Evolutionary conservation across 2,888 invertebrate species (phyloP).

Genomic region (Allygus modestus): DNA sequence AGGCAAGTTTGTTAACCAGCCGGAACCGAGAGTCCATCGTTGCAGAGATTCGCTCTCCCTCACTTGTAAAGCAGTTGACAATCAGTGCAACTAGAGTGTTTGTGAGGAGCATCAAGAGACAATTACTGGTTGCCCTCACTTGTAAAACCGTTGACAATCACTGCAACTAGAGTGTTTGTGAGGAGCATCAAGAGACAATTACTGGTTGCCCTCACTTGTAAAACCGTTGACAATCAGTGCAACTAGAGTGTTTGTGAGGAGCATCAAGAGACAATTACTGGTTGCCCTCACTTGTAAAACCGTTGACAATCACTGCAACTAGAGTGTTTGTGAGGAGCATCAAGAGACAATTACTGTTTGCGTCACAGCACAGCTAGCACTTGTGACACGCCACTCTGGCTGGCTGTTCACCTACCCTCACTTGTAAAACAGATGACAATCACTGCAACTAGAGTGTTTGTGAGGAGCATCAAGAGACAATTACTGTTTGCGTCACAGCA

Average conservation of each 20-base stretch:
- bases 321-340: background rate
- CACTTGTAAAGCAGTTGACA: background rate
- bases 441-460: background rate
- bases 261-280: background rate
- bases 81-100: background rate
- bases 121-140: background rate
- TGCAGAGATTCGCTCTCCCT: too few species aligned
- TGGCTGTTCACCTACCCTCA: background rate
- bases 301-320: background rate
- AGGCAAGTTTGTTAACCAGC: too few species aligned
- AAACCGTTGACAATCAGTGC: background rate
- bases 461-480: background rate
- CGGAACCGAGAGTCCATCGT: too few species aligned
- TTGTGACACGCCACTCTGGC: background rate
- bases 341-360: background rate
- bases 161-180: background rate
- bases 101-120: background rate
- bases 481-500: background rate
- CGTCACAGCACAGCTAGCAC: too few species aligned
- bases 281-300: background rate
- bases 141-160: background rate
- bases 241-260: background rate
- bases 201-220: background rate
- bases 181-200: background rate
- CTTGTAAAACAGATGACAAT: background rate